Conservation (phyloP, 1,140 invertebrate genomes). For the Neocloeon triangulifer region DNA sequence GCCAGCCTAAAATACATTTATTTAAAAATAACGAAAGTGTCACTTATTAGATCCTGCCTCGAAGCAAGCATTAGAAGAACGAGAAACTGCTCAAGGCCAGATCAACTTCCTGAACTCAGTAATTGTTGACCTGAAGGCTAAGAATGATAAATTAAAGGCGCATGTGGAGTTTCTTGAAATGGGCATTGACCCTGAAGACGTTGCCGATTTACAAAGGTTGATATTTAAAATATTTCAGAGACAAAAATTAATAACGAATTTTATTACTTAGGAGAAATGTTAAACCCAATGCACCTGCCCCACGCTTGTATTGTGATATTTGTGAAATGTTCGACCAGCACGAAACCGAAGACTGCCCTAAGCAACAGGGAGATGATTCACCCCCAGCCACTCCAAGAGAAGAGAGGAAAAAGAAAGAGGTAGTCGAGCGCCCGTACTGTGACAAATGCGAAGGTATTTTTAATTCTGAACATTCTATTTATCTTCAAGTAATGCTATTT, state of each 20-base stretch:
- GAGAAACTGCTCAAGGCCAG: constrained; percentile 42
- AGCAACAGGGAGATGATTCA: constrained; percentile 40
- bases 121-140: constrained; percentile 84
- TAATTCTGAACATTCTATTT: constrained; percentile 4
- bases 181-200: constrained; percentile 30
- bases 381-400: constrained; percentile 16
- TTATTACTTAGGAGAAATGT: constrained; percentile 14
- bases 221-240: not conserved
- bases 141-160: constrained; percentile 62
- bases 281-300: constrained; percentile 26
- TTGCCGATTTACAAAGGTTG: constrained; percentile 25
- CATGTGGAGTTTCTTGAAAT: constrained; percentile 59
- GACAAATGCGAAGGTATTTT: constrained; percentile 70
- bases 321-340: constrained; percentile 91
- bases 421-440: constrained; percentile 58
- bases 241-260: constrained; percentile 1
- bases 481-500: constrained; percentile 4
- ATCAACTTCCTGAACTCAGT: constrained; percentile 87
- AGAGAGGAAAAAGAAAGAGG: constrained; percentile 14
- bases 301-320: constrained; percentile 88
- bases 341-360: constrained; percentile 90
- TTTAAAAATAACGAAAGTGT: not conserved
- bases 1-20: too few species aligned
- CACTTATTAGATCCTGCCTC: not conserved
- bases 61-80: constrained; percentile 28